Conservation (phyloP, 92 coral and sea anemone species). For the Zoanthus sansibaricus region DNA sequence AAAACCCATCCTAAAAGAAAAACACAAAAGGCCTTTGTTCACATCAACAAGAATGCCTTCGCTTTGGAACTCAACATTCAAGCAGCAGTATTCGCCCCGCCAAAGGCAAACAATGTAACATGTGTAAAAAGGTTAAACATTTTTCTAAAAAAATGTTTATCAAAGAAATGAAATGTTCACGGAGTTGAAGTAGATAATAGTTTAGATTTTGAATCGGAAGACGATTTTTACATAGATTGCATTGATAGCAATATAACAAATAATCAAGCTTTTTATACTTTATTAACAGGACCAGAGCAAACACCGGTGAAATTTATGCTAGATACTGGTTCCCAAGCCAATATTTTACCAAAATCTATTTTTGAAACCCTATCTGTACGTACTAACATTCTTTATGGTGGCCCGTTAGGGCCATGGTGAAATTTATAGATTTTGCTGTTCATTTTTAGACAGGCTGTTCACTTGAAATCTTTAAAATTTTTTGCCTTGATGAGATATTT, state of each 20-base stretch:
- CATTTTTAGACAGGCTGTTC: too few species aligned
- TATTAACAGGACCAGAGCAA: slow-evolving; percentile 7
- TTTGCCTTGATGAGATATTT: too few species aligned
- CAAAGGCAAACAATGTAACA: slow-evolving; percentile 10
- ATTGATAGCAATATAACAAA: background rate
- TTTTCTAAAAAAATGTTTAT: slow-evolving; percentile 1
- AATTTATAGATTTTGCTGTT: too few species aligned
- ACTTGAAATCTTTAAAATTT: too few species aligned
- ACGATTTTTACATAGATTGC: background rate
- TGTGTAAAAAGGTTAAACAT: background rate
- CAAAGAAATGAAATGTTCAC: slow-evolving; percentile 1
- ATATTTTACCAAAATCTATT: slow-evolving; percentile 24
- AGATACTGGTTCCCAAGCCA: slow-evolving; percentile 39
- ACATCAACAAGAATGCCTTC: background rate
- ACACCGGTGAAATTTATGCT: slow-evolving; percentile 5
- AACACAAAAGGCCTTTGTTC: background rate
- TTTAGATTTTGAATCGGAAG: background rate
- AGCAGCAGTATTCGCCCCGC: background rate
- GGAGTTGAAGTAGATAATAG: background rate
- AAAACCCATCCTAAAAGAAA: background rate
- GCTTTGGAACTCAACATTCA: slow-evolving; percentile 10
- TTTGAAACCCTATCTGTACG: background rate
- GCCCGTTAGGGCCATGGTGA: too few species aligned
- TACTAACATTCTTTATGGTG: background rate
- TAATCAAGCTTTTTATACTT: slow-evolving; percentile 10